Evolutionary conservation across 2,113 vertebrate genomes (phyloP), one percentile per base, ranked within the genome.

Genomic region (Notothenia coriiceps): DNA sequence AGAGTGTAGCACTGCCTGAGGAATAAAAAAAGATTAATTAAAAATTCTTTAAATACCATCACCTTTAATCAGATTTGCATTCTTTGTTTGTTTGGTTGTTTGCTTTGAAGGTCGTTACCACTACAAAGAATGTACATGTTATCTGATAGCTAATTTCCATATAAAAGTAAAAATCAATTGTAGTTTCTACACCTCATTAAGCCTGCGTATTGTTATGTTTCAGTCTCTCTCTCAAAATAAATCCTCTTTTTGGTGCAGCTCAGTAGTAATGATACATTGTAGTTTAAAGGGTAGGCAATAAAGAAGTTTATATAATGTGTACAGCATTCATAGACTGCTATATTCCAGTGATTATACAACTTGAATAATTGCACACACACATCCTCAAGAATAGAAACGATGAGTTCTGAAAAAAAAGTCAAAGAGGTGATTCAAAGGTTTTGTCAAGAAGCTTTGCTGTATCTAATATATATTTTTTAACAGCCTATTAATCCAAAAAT

Each of bases 131-230:
- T 52, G 68, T 55, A 70, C 55, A 78, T 83, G 89, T 67, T 57
- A 50, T 72, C 49, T 70, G 68, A 87, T 77, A 35, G 61, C 86
- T 92, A 52, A 94, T 95, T 94, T 93, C 61, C 93, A 93, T 83
- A 92, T 94, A 74, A 93, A 93, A 94, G 92, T 86, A 70, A 64
- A 83, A 87, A 84, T 86, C 55, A 70, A 66, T 47, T 79, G 47
- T 56, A 74, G 63, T 59, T 79, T 56, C 56, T 77, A 46, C 52
- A 67, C 84, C 83, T 91, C 90, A 94, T 94, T 93, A 93, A 86
- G 73, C 57, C 83, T 79, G 88, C 86, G 43, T 74, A 86, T 72
- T 80, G 62, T 64, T 33, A 46, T 82, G 44, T 77, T 80, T 50
- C 20, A 33, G 22, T 62, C 18, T 74, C 29, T 70, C 43, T 61